These are phyloP conservation scores for Passer domesticus DNA, from an alignment of 2,113 vertebrate species.

Conservation along the genomic window DNA sequence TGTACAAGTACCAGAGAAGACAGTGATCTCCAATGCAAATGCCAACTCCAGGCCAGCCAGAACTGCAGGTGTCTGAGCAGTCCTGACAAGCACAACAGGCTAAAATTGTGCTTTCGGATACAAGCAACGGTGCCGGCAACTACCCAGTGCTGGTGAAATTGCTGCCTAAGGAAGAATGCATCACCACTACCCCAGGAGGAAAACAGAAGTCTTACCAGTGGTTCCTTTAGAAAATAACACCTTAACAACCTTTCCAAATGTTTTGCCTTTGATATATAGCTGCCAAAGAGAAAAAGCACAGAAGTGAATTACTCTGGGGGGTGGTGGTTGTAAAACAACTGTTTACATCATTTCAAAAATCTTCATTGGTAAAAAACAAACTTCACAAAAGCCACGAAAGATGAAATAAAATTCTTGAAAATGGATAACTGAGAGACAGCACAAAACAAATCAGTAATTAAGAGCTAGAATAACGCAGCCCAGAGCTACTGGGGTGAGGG, in stretches of 20 bases:
- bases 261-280: conserved; percentile 75
- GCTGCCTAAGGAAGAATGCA: conserved; percentile 39
- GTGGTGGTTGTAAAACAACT: conserved; percentile 43
- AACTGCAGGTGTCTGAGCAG: conserved; percentile 22
- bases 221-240: conserved; percentile 57
- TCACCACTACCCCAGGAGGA: conserved; percentile 14
- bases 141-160: conserved; percentile 42
- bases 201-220: conserved; percentile 42
- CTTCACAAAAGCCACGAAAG: conserved; percentile 29
- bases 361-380: conserved; percentile 53
- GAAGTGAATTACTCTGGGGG: conserved; percentile 32
- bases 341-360: conserved; percentile 48
- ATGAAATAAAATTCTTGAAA: conserved; percentile 61
- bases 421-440: conserved; percentile 56
- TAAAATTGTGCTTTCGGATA: conserved; percentile 63
- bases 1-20: not conserved
- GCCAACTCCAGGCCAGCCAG: not conserved
- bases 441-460: conserved; percentile 64
- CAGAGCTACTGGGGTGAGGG: conserved; percentile 61
- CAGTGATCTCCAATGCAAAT: conserved; percentile 34
- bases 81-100: not conserved
- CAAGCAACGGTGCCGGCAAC: conserved; percentile 39
- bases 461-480: conserved; percentile 72
- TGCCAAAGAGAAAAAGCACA: conserved; percentile 77
- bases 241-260: conserved; percentile 51